Base-by-base conservation (phyloP, 1,140 invertebrate species). In the Euwallacea fornicatus region DNA sequence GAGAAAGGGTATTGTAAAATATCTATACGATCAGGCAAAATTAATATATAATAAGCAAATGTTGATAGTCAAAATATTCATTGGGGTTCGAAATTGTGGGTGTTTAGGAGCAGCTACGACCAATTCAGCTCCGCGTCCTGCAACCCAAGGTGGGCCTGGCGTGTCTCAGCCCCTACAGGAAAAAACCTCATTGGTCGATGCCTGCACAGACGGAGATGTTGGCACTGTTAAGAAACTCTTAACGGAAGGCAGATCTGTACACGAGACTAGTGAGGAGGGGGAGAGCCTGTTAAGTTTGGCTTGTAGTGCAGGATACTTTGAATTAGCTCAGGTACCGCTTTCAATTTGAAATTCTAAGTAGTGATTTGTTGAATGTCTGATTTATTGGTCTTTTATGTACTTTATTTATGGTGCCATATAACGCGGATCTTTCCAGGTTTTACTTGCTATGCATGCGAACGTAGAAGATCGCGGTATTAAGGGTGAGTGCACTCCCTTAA, bases 381-480 rank as follows among this genome's bases (percentile, higher is more conserved):
- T 50, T 13, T 50, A 13, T 10, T 11, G 46, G 13, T 50, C 13
- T 50, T 50, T 50, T 50, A 50, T 50, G 6, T 50, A 50, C 6
- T 33, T 33, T 33, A 13, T 50, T 50, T 50, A 1, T 50, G 46
- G 1, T 50, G 2, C 1, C 46, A 50, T 2, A 56, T 56, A 9
- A 56, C 4, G 16, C 54, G 54, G 2, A 21, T 56, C 16, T 56
- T n/a, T 56, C 16, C 78, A 94, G 92, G 94, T 98, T 78, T 84
- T 98, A 75, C 85, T 98, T 77, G 95, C 95, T 43, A 98, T 98
- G 95, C 93, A 94, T 83, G 96, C 96, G 43, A 98, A 97, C 84
- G 95, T 98, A 54, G 96, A 98, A 85, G 96, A 98, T 82, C 86
- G 96, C 54, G 96, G 96, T 42, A 93, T 95, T 77, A 87, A 87